Evolutionary conservation across 2,113 vertebrate species (phyloP).

Genomic region (cat (Felis catus)): F.catus_Fca126_mat1.0 CM031415.1:14570001-14570500

Average conservation of each 20-base stretch:
- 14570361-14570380: not conserved
- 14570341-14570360: not conserved
- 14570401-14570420: not conserved
- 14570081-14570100: not conserved
- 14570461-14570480: not conserved
- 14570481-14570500: not conserved
- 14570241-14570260: not conserved
- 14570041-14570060: not conserved
- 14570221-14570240: not conserved
- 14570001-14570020: not conserved
- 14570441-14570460: not conserved
- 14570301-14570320: not conserved
- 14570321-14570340: not conserved
- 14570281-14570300: not conserved
- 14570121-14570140: not conserved
- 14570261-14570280: not conserved
- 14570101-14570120: not conserved
- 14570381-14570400: not conserved
- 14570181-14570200: not conserved
- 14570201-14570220: not conserved
- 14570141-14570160: not conserved
- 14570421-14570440: not conserved
- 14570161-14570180: not conserved
- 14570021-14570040: not conserved
- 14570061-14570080: not conserved